Evolutionary conservation across 2,888 invertebrate genomes (phyloP).

Genomic region (Salticus scenicus): DNA sequence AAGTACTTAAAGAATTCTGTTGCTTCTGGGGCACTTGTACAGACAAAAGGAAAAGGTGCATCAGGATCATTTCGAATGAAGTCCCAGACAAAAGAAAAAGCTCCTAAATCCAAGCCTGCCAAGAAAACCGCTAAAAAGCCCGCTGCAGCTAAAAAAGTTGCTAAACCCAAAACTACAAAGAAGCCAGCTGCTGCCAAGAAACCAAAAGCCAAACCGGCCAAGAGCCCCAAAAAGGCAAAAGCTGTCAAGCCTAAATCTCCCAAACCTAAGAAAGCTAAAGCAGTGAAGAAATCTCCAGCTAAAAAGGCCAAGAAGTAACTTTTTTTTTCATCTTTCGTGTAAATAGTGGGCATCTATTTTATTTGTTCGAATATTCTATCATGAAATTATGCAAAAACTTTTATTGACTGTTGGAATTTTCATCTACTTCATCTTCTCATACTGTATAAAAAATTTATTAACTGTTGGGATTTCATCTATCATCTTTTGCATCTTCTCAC

Average conservation of each 20-base stretch:
- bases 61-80: conserved; percentile 74
- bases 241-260: conserved; percentile 56
- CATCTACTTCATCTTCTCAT: no score
- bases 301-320: conserved; percentile 56
- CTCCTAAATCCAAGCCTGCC: conserved; percentile 51
- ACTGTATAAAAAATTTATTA: no score
- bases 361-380: no score
- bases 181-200: conserved; percentile 66
- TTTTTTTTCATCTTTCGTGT: no score
- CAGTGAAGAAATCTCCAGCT: conserved; percentile 65
- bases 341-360: no score
- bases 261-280: conserved; percentile 71
- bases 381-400: no score
- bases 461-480: no score
- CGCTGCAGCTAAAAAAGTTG: conserved; percentile 34
- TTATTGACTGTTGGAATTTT: no score
- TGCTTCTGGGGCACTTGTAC: conserved; percentile 75
- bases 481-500: no score
- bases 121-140: conserved; percentile 52
- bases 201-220: conserved; percentile 56
- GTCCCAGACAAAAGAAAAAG: conserved; percentile 48
- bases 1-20: conserved; percentile 80
- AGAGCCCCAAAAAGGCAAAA: conserved; percentile 54
- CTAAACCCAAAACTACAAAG: conserved; percentile 61
- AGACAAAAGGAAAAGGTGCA: conserved; percentile 74